These are phyloP conservation scores for Zaprionus lachaisei DNA, from an alignment of 1,140 invertebrate species.

Conservation along the genomic window DNA sequence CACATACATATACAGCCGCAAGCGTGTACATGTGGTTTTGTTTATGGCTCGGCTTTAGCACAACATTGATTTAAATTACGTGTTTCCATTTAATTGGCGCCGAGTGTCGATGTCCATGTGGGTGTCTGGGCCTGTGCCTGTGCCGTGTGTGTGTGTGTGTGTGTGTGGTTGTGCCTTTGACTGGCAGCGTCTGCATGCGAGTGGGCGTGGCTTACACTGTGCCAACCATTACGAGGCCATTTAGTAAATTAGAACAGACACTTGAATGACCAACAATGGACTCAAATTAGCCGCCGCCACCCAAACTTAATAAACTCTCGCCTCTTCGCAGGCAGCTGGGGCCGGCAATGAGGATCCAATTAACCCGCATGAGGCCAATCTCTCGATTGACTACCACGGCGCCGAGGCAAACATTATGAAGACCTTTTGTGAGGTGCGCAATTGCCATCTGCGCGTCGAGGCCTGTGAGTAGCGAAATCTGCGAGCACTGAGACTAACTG, in stretches of 20 bases:
- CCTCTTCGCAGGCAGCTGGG: conserved; percentile 57
- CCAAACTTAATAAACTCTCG: conserved; percentile 51
- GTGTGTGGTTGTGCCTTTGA: conserved; percentile 17
- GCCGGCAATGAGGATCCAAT: conserved; percentile 72
- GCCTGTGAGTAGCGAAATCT: conserved; percentile 57
- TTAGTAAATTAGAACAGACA: conserved; percentile 75
- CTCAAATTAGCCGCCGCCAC: conserved; percentile 50
- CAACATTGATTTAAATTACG: conserved; percentile 83
- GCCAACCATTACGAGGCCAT: conserved; percentile 55
- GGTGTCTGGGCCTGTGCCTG: conserved; percentile 20
- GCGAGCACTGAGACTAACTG: not conserved
- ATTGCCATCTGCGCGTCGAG: conserved; percentile 73
- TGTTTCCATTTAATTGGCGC: conserved; percentile 80
- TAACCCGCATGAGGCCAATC: conserved; percentile 49
- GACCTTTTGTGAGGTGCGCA: conserved; percentile 72
- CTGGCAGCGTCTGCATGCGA: conserved; percentile 8
- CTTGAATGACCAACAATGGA: conserved; percentile 59
- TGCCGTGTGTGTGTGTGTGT: not conserved
- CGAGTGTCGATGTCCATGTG: conserved; percentile 71
- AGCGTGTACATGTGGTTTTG: conserved; percentile 78
- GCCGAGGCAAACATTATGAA: conserved; percentile 75
- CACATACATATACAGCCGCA: conserved; percentile 54
- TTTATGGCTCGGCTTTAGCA: conserved; percentile 76
- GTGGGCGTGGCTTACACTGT: conserved; percentile 31
- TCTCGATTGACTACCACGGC: conserved; percentile 62